phyloP scores from a whole-genome alignment of 2,888 invertebrate species.

The Andrena flavipes region DNA sequence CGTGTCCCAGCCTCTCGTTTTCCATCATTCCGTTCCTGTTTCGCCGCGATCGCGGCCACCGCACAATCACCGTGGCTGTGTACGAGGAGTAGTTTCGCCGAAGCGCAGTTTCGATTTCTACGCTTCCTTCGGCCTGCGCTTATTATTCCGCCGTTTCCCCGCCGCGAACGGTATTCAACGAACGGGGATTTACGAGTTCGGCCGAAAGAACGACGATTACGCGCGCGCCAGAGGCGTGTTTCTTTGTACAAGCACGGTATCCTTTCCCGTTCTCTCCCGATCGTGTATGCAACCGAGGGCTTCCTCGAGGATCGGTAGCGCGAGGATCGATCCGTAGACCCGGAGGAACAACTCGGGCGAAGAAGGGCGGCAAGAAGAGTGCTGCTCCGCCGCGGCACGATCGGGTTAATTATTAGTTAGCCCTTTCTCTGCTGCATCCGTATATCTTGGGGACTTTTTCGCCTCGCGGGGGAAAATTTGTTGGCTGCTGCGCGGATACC shows the following conservation, averaged over 20 bases:
- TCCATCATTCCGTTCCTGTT: conserved; percentile 19
- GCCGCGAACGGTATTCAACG: conserved; percentile 60
- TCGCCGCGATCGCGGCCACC: conserved; percentile 17
- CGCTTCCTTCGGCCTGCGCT: conserved; percentile 45
- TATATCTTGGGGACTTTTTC: conserved; percentile 39
- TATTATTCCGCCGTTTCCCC: conserved; percentile 35
- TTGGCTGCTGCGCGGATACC: not conserved
- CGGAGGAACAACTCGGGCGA: conserved; percentile 17
- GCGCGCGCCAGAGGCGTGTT: conserved; percentile 68
- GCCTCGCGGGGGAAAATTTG: conserved; percentile 33
- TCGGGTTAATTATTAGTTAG: conserved; percentile 53
- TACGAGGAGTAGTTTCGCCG: conserved; percentile 51
- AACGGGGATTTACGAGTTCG: conserved; percentile 75
- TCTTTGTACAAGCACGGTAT: conserved; percentile 48
- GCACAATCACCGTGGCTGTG: conserved; percentile 20
- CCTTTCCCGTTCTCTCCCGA: not conserved
- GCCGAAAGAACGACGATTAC: conserved; percentile 72
- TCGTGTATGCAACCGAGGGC: conserved; percentile 23
- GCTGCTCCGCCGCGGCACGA: conserved; percentile 25
- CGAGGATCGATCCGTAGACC: conserved; percentile 6
- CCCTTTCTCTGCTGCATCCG: conserved; percentile 23
- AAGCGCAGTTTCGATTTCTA: conserved; percentile 66
- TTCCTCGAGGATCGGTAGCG: conserved; percentile 21
- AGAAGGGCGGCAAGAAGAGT: conserved; percentile 34
- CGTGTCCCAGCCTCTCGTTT: not conserved